phyloP scores from a whole-genome alignment of 2,888 invertebrate genomes.

The Diarsia rubi region DNA sequence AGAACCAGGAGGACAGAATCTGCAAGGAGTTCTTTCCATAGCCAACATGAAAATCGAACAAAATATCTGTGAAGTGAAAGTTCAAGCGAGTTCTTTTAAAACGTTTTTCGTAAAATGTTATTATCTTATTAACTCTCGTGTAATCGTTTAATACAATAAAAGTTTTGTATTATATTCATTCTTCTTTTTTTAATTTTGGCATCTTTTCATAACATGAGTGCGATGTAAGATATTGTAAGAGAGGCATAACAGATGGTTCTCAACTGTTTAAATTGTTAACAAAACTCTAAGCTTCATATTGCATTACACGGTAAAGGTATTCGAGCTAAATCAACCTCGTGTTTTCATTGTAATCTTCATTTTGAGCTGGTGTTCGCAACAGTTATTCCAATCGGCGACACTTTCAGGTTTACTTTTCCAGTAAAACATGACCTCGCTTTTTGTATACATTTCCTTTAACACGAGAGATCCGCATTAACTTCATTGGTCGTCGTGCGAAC shows the following conservation, averaged over 20 bases:
- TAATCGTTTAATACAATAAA: not conserved
- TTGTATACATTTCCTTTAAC: no score
- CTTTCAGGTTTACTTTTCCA: no score
- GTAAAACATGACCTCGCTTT: no score
- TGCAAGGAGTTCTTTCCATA: not conserved
- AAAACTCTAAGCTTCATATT: not conserved
- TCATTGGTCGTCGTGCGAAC: no score
- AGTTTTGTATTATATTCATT: not conserved
- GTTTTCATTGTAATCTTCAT: not conserved
- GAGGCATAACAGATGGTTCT: not conserved
- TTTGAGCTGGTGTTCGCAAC: not conserved
- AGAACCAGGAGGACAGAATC: slow-evolving; percentile 24
- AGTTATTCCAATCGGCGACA: no score
- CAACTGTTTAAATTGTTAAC: not conserved
- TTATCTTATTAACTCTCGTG: not conserved
- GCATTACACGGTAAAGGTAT: not conserved
- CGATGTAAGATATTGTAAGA: not conserved
- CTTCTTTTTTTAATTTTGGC: not conserved
- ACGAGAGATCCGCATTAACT: no score
- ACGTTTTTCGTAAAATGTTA: not conserved
- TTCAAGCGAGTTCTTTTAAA: no score
- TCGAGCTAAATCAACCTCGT: not conserved
- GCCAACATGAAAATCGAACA: no score
- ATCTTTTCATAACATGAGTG: not conserved
- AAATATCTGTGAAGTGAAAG: not conserved